Base-by-base conservation (phyloP, 1,140 invertebrate species). In the Ditylenchus dipsaci region DNA sequence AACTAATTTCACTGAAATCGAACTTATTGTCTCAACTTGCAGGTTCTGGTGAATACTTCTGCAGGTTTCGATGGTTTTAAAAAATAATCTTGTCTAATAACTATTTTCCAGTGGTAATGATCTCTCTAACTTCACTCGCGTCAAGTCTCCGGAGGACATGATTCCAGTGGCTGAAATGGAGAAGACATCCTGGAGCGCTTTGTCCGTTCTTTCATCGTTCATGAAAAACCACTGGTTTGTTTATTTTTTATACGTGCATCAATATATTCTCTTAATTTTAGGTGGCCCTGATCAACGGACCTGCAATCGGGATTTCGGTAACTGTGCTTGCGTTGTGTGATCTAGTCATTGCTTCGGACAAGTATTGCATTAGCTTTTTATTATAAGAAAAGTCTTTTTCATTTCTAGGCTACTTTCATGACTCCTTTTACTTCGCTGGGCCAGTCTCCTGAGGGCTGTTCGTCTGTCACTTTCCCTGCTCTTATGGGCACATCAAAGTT, bases 301-400 rank as follows among this genome's bases (percentile, higher is more conserved):
- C 33, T 38, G 33, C 33, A 38, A 38, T 38, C 11, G 33, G 95
- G 19, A 89, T 97, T 73, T 89, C 89, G 59, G 89, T 89, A 0
- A 95, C 93, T 9, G 88, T 89, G 0, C 83, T 93, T 23, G 88
- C 88, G 9, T 85, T 96, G 0, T 95, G 89, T 87, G 94, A 97
- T 86, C 86, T 90, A 59, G 89, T 95, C 27, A 93, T 91, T 85
- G 90, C 91, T 47, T 88, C 89, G n/a, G 88, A 91, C 67, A 88
- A 83, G 68, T n/a, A 88, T 88, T 42, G 42, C 33, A 5, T 38
- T 38, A 3, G 3, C 33, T 38, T 38, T n/a, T n/a, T n/a, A n/a
- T n/a, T n/a, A n/a, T 38, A 38, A 11, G 33, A 38, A 38, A 38
- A 5, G 21, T 1, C 27, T 68, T 38, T 38, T 38, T 3, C 11